These are phyloP conservation scores for Oriolus oriolus DNA, from an alignment of 2,113 vertebrate genomes.

Conservation along the genomic window DNA sequence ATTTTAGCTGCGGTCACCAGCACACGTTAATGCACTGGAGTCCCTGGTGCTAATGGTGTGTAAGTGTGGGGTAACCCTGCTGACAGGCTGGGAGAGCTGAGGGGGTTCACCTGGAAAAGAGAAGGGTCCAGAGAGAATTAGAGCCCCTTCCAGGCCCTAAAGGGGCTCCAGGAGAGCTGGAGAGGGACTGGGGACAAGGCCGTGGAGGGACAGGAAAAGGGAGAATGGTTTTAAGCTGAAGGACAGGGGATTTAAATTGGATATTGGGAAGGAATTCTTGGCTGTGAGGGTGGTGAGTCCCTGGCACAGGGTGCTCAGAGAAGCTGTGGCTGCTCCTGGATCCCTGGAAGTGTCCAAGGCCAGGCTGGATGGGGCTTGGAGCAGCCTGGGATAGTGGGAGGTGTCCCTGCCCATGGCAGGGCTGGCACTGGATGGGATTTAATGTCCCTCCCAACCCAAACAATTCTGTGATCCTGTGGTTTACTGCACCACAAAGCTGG, in stretches of 20 bases:
- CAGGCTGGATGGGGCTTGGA: fast-evolving
- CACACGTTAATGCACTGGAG: background rate
- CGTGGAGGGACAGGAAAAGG: background rate
- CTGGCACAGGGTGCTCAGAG: background rate
- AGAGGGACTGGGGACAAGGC: background rate
- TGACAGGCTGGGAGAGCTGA: background rate
- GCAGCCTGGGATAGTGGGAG: fast-evolving
- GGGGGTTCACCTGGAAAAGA: background rate
- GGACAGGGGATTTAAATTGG: too few species aligned
- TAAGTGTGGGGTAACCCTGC: background rate
- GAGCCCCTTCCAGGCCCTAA: fast-evolving
- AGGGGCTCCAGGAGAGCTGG: background rate
- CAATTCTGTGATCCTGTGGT: background rate
- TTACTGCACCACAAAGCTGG: background rate
- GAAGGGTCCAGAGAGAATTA: background rate
- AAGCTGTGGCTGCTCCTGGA: background rate
- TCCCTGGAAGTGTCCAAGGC: background rate
- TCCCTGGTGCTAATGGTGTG: background rate
- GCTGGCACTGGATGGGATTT: background rate
- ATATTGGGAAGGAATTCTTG: background rate
- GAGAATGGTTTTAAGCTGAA: background rate
- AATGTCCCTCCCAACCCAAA: background rate
- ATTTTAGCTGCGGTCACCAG: background rate
- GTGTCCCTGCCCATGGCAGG: too few species aligned
- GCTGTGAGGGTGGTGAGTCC: background rate